phyloP scores from a whole-genome alignment of 1,140 invertebrate genomes.

The Penaeus chinensis region DNA sequence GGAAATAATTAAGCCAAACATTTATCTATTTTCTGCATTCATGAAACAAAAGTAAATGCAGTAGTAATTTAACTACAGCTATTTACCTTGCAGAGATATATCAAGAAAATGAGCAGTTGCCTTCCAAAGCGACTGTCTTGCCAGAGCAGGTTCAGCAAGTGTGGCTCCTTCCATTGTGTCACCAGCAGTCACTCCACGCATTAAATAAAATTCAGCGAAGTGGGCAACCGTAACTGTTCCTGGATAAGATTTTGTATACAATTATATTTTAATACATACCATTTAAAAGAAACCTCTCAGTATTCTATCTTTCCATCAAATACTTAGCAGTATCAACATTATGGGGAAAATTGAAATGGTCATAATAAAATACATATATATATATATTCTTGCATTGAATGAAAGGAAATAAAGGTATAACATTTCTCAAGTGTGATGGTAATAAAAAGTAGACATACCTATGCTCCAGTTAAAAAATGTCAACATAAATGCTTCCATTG shows the following conservation, averaged over 20 bases:
- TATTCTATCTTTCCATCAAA: too few relatives aligned
- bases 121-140: constrained; percentile 38
- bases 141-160: not conserved
- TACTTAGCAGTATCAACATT: too few relatives aligned
- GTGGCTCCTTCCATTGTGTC: constrained; percentile 32
- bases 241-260: constrained; percentile 9
- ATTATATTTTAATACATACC: not conserved
- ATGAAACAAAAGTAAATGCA: too few relatives aligned
- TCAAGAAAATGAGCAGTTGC: constrained; percentile 46
- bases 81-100: constrained; percentile 46
- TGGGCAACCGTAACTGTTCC: constrained; percentile 56
- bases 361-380: not conserved
- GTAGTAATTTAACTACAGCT: not conserved
- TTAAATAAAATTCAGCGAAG: constrained; percentile 53
- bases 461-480: constrained; percentile 57
- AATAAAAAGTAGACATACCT: constrained; percentile 27
- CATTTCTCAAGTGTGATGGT: not conserved
- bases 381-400: not conserved
- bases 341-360: too few relatives aligned
- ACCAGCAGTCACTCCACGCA: constrained; percentile 32
- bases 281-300: not conserved
- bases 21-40: too few relatives aligned
- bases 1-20: too few relatives aligned
- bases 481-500: constrained; percentile 55
- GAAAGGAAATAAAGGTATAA: too few relatives aligned